Evolutionary conservation across 2,797 vertebrate species (phyloP).

Genomic region (Dermochelys coriacea): DNA sequence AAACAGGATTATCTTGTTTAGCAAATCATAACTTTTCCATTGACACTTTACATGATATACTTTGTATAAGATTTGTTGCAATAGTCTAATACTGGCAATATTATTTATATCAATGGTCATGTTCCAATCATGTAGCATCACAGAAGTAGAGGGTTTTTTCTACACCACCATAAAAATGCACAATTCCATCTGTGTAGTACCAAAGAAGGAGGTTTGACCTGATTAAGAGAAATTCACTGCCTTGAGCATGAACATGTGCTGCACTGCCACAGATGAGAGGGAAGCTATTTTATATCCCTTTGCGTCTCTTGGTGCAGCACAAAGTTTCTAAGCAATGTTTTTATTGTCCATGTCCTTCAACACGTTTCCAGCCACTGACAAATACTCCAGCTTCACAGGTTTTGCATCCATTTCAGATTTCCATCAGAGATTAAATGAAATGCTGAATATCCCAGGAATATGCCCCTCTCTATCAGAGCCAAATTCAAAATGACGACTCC

Average conservation of each 20-base stretch:
- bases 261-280: background rate
- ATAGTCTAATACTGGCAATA: too few species aligned
- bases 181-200: background rate
- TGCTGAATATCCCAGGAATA: too few species aligned
- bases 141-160: background rate
- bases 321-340: background rate
- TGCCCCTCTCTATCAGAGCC: too few species aligned
- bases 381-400: fast-evolving
- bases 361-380: background rate
- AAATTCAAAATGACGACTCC: too few species aligned
- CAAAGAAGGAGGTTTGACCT: background rate
- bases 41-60: too few species aligned
- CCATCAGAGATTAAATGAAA: too few species aligned
- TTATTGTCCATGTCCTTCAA: background rate
- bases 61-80: too few species aligned
- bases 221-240: background rate
- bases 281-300: background rate
- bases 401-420: too few species aligned
- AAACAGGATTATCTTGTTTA: too few species aligned
- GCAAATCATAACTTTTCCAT: too few species aligned
- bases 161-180: background rate
- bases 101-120: too few species aligned
- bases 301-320: fast-evolving
- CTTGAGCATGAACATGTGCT: background rate
- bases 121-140: too few species aligned